A percentile compares a stretch with the other conserved stretches of the same genome.
Evolutionary conservation across 2,797 vertebrate species (phyloP).

Genomic region (Muraenolepis orangiensis): DNA sequence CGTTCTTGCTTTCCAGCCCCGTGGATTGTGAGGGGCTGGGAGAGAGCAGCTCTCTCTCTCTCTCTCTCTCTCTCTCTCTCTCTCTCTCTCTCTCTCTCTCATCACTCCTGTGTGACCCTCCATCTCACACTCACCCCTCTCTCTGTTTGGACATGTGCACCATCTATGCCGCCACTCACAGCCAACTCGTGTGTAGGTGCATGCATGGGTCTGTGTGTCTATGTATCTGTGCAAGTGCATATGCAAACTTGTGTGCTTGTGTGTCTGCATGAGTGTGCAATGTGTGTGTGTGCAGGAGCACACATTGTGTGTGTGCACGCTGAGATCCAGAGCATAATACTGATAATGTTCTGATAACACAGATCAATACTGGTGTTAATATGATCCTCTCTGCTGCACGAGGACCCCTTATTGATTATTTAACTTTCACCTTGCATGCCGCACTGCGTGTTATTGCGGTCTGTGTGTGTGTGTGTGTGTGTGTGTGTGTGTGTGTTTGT

Average conservation of each 20-base stretch:
- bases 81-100: conserved; percentile 33
- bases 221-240: not conserved
- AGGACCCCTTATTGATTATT: conserved; percentile 64
- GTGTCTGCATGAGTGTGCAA: not conserved
- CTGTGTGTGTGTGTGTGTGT: not conserved
- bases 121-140: conserved; percentile 52
- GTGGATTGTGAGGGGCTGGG: not conserved
- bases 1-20: not conserved
- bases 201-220: not conserved
- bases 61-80: too few species aligned
- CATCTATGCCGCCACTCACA: conserved; percentile 50
- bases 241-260: not conserved
- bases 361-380: conserved; percentile 66
- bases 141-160: conserved; percentile 70
- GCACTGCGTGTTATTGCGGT: conserved; percentile 18
- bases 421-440: conserved; percentile 49
- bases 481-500: not conserved
- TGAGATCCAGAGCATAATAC: conserved; percentile 58
- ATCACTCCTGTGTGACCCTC: conserved; percentile 54
- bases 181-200: conserved; percentile 48
- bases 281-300: not conserved
- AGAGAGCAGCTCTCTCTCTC: not conserved
- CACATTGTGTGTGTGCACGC: conserved; percentile 34
- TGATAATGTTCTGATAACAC: too few species aligned
- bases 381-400: conserved; percentile 64